phyloP scores from a whole-genome alignment of 2,797 vertebrate species.

The Gobio occitaniae region DNA sequence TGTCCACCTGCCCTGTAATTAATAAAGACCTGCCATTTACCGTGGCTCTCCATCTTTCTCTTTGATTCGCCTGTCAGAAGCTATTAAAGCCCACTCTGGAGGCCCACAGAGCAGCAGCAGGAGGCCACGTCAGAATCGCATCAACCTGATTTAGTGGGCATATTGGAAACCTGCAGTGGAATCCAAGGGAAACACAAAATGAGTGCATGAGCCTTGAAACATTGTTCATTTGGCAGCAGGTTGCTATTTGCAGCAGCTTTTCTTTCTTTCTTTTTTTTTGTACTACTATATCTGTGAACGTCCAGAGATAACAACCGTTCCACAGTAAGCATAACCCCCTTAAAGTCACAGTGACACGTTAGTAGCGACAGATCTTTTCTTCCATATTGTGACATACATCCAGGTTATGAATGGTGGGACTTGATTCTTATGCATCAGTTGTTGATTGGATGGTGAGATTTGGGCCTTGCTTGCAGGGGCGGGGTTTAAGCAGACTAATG shows the following conservation, averaged over 20 bases:
- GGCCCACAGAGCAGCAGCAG: constrained; percentile 62
- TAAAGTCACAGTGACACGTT: not conserved
- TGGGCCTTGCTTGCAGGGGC: not conserved
- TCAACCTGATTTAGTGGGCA: constrained; percentile 68
- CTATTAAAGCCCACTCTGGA: constrained; percentile 70
- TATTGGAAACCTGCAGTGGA: constrained; percentile 66
- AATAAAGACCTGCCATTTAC: constrained; percentile 77
- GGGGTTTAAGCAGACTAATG: not conserved
- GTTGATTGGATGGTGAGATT: not conserved
- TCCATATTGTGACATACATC: not conserved
- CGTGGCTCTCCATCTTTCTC: constrained; percentile 71
- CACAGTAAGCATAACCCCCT: not conserved
- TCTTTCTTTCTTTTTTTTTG: not conserved
- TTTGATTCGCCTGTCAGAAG: constrained; percentile 78
- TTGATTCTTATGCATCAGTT: not conserved
- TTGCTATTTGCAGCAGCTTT: constrained; percentile 18
- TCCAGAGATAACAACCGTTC: not conserved
- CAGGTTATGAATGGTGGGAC: not conserved
- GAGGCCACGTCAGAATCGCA: constrained; percentile 66
- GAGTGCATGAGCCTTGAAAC: constrained; percentile 30
- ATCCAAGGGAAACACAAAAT: constrained; percentile 52
- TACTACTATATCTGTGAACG: not conserved
- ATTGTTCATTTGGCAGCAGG: constrained; percentile 38
- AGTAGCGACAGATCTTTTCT: not conserved
- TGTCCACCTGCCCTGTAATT: constrained; percentile 77